Evolutionary conservation across 2,888 invertebrate genomes (phyloP).

Genomic region (Tipula vernalis): DNA sequence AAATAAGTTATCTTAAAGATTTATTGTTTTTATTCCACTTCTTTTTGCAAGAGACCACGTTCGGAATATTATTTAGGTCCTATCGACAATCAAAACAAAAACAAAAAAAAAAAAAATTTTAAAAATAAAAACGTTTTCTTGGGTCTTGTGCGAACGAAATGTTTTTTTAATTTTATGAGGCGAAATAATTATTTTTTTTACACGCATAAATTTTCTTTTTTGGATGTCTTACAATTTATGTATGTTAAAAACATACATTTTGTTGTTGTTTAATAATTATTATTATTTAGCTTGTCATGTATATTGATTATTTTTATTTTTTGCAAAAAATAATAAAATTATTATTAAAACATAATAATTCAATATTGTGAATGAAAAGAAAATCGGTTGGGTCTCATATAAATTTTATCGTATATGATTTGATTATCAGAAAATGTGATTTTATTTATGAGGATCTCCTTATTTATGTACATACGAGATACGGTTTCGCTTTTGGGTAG

Average conservation of each 20-base stretch:
- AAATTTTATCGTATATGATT: not conserved
- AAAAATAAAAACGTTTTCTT: not conserved
- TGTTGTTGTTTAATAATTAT: not conserved
- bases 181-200: conserved; percentile 8
- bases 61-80: not conserved
- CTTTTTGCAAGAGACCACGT: not conserved
- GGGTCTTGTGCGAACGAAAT: not conserved
- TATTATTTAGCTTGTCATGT: conserved; percentile 9
- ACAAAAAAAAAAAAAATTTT: no score
- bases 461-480: not conserved
- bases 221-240: not conserved
- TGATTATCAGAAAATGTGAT: not conserved
- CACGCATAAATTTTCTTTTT: conserved; percentile 8
- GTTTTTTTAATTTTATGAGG: conserved; percentile 7
- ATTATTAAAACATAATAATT: conserved; percentile 10
- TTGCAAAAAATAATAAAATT: conserved; percentile 5
- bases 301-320: not conserved
- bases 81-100: not conserved
- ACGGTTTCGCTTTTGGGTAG: not conserved
- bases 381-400: not conserved
- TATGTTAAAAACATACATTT: not conserved
- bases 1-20: conserved; percentile 10
- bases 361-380: not conserved
- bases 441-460: not conserved
- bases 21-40: conserved; percentile 6